A percentile compares a stretch with the other conserved stretches of the same genome.
phyloP scores from a whole-genome alignment of 2,113 vertebrate genomes.

The Sprattus sprattus region DNA sequence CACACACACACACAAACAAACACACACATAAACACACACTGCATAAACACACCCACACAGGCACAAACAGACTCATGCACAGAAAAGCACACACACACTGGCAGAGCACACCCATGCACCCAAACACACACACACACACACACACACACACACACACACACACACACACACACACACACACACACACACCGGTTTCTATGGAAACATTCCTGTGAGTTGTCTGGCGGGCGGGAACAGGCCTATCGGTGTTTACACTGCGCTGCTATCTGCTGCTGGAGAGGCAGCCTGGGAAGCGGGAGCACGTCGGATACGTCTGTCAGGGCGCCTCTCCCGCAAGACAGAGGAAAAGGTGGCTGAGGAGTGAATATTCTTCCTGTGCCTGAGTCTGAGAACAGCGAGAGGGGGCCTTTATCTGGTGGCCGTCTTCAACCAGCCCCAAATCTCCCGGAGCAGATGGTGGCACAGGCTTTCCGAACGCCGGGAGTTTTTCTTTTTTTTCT shows the following conservation, averaged over 20 bases:
- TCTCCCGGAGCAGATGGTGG: constrained; percentile 12
- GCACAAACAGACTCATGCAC: background rate
- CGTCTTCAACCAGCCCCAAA: background rate
- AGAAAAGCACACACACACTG: background rate
- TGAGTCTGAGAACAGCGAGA: background rate
- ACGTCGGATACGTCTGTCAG: constrained; percentile 25
- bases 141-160: background rate
- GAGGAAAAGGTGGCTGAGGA: constrained; percentile 13
- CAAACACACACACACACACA: background rate
- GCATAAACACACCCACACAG: background rate
- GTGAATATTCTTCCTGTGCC: constrained; percentile 33
- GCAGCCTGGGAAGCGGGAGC: constrained; percentile 6
- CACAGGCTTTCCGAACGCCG: background rate
- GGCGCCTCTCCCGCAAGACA: background rate
- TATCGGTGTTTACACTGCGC: constrained; percentile 32
- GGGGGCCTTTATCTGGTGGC: background rate
- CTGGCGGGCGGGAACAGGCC: background rate
- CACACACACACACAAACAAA: background rate
- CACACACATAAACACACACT: background rate
- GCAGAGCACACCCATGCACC: background rate
- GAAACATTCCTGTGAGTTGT: constrained; percentile 15
- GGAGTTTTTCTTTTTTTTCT: background rate
- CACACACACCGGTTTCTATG: background rate
- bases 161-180: background rate
- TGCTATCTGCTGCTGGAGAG: constrained; percentile 13